phyloP scores from a whole-genome alignment of 2,797 vertebrate species.

The Babyrousa celebensis region DNA sequence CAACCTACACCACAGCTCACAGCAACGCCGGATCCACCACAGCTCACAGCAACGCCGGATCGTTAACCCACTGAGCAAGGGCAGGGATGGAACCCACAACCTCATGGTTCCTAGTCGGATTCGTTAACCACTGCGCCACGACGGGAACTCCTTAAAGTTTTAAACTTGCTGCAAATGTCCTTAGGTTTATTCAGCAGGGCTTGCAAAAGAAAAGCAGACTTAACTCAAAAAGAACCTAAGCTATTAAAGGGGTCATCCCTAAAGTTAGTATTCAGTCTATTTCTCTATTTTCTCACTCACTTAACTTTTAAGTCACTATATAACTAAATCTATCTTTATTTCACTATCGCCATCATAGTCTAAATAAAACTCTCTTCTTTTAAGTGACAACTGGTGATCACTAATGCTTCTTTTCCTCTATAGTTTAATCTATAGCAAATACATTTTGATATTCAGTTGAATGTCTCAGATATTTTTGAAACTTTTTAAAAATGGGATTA shows the following conservation, averaged over 20 bases:
- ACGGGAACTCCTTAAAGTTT: not conserved
- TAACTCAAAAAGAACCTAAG: not conserved
- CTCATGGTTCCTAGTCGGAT: too few relatives aligned
- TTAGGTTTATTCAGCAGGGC: not conserved
- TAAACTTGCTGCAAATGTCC: not conserved
- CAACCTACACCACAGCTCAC: too few relatives aligned
- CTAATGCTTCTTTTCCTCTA: not conserved
- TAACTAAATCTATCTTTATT: not conserved
- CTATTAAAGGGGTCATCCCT: not conserved
- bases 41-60: too few relatives aligned
- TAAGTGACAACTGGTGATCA: not conserved
- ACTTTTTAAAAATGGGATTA: not conserved
- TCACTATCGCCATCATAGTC: not conserved
- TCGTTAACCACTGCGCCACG: too few relatives aligned
- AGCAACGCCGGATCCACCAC: too few relatives aligned
- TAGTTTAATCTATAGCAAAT: not conserved
- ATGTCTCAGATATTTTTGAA: not conserved
- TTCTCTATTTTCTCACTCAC: not conserved
- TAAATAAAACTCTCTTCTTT: not conserved
- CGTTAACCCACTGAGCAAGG: too few relatives aligned
- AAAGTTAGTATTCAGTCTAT: constrained; percentile 27
- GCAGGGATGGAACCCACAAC: too few relatives aligned
- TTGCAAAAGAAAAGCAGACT: not conserved
- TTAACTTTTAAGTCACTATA: constrained; percentile 1
- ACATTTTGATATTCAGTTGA: constrained; percentile 14